A percentile compares a stretch with the other conserved stretches of the same genome.
phyloP scores from a whole-genome alignment of 2,797 vertebrate genomes.

The Morelia viridis region DNA sequence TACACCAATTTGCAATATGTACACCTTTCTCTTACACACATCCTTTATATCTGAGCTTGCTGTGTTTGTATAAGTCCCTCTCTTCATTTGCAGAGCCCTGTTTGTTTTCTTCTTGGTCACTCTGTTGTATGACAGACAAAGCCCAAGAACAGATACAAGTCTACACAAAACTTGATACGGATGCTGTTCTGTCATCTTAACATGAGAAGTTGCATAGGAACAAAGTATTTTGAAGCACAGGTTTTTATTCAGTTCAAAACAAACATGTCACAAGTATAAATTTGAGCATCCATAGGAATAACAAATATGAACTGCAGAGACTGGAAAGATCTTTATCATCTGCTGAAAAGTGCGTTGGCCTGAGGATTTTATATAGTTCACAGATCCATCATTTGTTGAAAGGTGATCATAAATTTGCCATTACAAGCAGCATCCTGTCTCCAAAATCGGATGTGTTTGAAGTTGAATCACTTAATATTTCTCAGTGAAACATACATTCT shows the following conservation, averaged over 20 bases:
- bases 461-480: slow-evolving; percentile 35
- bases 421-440: slow-evolving; percentile 11
- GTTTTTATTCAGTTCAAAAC: slow-evolving; percentile 1
- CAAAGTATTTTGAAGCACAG: not conserved
- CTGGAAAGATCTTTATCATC: slow-evolving; percentile 20
- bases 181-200: not conserved
- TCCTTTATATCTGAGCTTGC: not conserved
- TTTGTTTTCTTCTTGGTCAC: not conserved
- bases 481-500: slow-evolving; percentile 25
- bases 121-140: not conserved
- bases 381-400: slow-evolving; percentile 32
- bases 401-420: slow-evolving; percentile 38
- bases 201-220: not conserved
- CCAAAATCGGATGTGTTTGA: slow-evolving; percentile 7
- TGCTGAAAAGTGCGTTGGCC: not conserved
- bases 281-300: slow-evolving; percentile 16
- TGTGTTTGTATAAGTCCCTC: not conserved
- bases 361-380: slow-evolving; percentile 30
- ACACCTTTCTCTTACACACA: not conserved
- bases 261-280: not conserved
- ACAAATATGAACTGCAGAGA: slow-evolving; percentile 33
- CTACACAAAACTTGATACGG: slow-evolving; percentile 1
- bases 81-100: not conserved
- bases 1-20: not conserved
- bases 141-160: not conserved